These are phyloP conservation scores for Ephialtes manifestator DNA, from an alignment of 2,888 invertebrate species.

Conservation along the genomic window DNA sequence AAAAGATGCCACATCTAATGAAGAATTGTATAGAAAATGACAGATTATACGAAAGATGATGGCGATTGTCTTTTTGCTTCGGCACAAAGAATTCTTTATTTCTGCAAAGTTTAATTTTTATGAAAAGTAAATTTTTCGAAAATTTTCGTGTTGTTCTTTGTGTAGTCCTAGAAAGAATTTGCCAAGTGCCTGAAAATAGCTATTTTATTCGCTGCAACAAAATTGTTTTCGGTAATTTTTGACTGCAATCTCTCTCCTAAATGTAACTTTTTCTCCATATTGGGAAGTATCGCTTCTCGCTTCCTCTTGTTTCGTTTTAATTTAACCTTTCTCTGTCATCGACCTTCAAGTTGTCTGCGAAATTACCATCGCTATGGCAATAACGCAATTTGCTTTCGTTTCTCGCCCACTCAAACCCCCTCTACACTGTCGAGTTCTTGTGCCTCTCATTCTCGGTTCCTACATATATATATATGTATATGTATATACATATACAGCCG, in stretches of 20 bases:
- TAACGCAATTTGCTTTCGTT: constrained; percentile 70
- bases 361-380: constrained; percentile 66
- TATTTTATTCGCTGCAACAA: too few relatives aligned
- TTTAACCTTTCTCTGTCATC: constrained; percentile 44
- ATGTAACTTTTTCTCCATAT: background rate
- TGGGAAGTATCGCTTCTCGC: background rate
- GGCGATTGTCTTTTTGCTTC: too few relatives aligned
- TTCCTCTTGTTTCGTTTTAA: constrained; percentile 32
- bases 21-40: too few relatives aligned
- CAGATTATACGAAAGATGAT: too few relatives aligned
- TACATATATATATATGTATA: constrained; percentile 20
- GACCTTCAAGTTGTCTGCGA: constrained; percentile 64
- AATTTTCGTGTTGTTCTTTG: too few relatives aligned
- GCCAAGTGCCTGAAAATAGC: too few relatives aligned
- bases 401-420: constrained; percentile 62
- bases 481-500: constrained; percentile 14
- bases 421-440: constrained; percentile 56
- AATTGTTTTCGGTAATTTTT: too few relatives aligned
- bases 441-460: constrained; percentile 56
- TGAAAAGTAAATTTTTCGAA: too few relatives aligned
- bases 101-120: too few relatives aligned
- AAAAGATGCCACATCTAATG: too few relatives aligned
- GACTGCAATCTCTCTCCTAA: background rate
- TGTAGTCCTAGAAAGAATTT: too few relatives aligned
- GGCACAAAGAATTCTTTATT: too few relatives aligned